These are phyloP conservation scores for Dysmachus trigonus DNA, from an alignment of 2,888 invertebrate genomes.

Conservation along the genomic window DNA sequence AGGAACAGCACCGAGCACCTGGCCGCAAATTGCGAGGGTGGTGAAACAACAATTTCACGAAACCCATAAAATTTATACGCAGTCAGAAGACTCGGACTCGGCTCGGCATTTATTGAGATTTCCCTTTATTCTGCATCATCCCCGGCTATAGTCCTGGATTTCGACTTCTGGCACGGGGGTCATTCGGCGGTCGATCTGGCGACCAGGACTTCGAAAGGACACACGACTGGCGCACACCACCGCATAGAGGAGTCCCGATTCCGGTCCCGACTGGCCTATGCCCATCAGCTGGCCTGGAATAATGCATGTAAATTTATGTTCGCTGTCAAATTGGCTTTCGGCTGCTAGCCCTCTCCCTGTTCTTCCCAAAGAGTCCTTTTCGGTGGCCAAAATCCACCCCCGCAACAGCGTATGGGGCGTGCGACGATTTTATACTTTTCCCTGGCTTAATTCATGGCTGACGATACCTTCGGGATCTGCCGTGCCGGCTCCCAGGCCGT, in stretches of 20 bases:
- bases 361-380: not conserved
- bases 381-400: not conserved
- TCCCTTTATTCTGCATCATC: conserved; percentile 47
- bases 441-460: not conserved
- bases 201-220: not conserved
- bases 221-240: not conserved
- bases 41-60: conserved; percentile 43
- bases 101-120: conserved; percentile 46
- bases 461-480: not conserved
- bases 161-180: not conserved
- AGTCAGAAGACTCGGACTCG: no score
- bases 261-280: not conserved
- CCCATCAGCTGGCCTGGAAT: conserved; percentile 42
- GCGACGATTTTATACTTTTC: conserved; percentile 15
- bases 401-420: not conserved
- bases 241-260: not conserved
- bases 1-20: conserved; percentile 32
- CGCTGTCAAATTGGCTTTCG: conserved; percentile 49
- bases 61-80: conserved; percentile 44
- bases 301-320: conserved; percentile 51
- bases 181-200: conserved; percentile 12
- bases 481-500: not conserved
- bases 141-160: conserved; percentile 41
- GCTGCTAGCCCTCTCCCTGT: conserved; percentile 16
- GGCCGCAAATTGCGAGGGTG: conserved; percentile 49